Evolutionary conservation across 1,140 invertebrate genomes (phyloP).

Genomic region (Drosophila pallidifrons): DNA sequence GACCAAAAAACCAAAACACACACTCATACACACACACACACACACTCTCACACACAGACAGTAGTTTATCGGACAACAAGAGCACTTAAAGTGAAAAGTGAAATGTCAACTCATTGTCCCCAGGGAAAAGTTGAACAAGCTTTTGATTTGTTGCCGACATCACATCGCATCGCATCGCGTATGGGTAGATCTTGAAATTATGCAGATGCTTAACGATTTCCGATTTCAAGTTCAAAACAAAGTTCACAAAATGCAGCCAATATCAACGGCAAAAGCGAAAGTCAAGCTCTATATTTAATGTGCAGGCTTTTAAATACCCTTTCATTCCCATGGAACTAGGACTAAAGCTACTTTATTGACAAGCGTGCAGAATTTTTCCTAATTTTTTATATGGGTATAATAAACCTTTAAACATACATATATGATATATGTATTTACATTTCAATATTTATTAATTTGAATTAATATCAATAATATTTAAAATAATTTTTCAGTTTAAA

Average conservation of each 20-base stretch:
- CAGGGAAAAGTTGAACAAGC: constrained; percentile 57
- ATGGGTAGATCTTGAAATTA: constrained; percentile 38
- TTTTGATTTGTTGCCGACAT: constrained; percentile 73
- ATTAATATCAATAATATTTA: no score
- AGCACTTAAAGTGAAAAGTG: constrained; percentile 72
- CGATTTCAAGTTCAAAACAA: constrained; percentile 76
- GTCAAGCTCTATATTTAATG: neutral
- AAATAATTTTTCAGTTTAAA: no score
- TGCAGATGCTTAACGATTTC: constrained; percentile 62
- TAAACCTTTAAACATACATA: no score
- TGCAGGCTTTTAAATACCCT: neutral
- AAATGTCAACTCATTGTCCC: constrained; percentile 77
- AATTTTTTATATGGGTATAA: neutral
- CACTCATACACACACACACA: constrained; percentile 6
- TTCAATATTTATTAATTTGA: no score
- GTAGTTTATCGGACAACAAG: constrained; percentile 65
- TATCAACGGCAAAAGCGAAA: constrained; percentile 20
- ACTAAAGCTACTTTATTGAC: neutral
- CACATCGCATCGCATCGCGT: neutral
- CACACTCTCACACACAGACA: constrained; percentile 12
- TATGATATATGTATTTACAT: no score
- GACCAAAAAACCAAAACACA: constrained; percentile 23
- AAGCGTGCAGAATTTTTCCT: neutral
- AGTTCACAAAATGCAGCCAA: constrained; percentile 52
- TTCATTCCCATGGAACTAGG: neutral